A percentile compares a stretch with the other conserved stretches of the same genome.
These are phyloP conservation scores for Coelopa frigida DNA, from an alignment of 1,140 invertebrate species.

Conservation along the genomic window DNA sequence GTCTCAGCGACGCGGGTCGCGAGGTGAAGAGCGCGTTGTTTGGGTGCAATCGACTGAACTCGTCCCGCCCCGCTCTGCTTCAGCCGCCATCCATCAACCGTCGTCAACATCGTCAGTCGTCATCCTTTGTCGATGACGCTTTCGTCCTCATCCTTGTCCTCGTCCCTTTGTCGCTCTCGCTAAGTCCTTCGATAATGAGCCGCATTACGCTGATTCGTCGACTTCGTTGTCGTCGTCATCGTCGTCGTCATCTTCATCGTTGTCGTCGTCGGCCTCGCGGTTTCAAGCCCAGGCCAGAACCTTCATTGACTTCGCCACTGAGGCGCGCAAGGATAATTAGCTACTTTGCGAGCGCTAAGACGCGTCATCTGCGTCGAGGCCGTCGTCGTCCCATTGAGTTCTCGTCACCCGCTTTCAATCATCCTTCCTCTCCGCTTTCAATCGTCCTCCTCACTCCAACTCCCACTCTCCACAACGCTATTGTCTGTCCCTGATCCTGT, in stretches of 20 bases:
- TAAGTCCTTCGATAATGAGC: slow-evolving; percentile 11
- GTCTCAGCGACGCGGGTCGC: too few relatives aligned
- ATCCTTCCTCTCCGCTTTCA: too few relatives aligned
- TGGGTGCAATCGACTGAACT: slow-evolving; percentile 1
- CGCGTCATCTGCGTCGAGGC: slow-evolving; percentile 1
- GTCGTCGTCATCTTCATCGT: slow-evolving; percentile 41
- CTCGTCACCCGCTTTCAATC: too few relatives aligned
- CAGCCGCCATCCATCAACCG: not conserved
- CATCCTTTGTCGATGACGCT: slow-evolving; percentile 1
- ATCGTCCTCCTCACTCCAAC: too few relatives aligned
- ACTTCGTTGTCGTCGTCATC: slow-evolving; percentile 33
- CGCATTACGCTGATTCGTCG: slow-evolving; percentile 22
- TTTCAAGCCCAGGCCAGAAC: too few relatives aligned
- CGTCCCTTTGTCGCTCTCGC: not conserved
- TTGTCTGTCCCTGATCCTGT: not conserved
- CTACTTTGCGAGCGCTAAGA: slow-evolving; percentile 12
- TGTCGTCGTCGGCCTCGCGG: slow-evolving; percentile 14
- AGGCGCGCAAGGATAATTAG: slow-evolving; percentile 32
- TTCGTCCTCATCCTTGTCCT: not conserved
- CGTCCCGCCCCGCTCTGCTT: not conserved
- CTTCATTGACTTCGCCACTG: slow-evolving; percentile 6
- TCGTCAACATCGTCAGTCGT: slow-evolving; percentile 7
- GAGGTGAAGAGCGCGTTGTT: too few relatives aligned
- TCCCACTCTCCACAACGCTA: not conserved
- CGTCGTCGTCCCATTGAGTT: too few relatives aligned